Percentiles rank a stretch among this genome's conserved stretches.
These are phyloP conservation scores for Psammodynastes pulverulentus DNA, from an alignment of 2,113 vertebrate genomes.

Conservation along the genomic window DNA sequence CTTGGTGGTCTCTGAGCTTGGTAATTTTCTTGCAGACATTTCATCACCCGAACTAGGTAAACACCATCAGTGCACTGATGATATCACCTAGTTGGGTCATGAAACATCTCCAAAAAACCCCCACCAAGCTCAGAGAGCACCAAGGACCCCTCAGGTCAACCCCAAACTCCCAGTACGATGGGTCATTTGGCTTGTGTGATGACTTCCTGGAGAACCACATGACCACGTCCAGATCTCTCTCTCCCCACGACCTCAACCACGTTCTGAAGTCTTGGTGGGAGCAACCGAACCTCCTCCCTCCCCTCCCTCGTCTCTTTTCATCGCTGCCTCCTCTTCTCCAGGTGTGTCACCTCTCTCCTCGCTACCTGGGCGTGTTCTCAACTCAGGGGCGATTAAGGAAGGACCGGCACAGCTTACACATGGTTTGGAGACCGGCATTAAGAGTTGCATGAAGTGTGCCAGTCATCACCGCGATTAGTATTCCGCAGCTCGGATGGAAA, in stretches of 20 bases:
- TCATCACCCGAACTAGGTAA: no score
- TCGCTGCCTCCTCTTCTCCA: rapidly evolving
- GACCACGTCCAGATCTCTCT: no score
- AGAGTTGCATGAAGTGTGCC: rapidly evolving
- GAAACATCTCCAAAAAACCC: no score
- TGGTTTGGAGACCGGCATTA: neutral
- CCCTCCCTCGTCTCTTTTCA: neutral
- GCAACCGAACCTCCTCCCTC: neutral
- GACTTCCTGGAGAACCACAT: neutral
- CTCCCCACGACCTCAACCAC: neutral
- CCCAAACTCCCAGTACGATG: no score
- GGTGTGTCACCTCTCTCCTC: neutral
- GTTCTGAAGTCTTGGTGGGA: neutral
- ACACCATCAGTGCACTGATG: no score
- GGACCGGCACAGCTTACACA: rapidly evolving
- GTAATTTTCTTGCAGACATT: no score
- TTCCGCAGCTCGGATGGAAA: conserved; percentile 18
- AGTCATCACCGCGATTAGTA: neutral
- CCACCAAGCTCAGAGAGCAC: neutral
- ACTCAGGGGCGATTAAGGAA: rapidly evolving
- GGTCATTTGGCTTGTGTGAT: neutral
- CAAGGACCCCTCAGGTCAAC: neutral
- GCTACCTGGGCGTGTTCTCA: neutral
- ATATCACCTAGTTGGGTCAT: neutral
- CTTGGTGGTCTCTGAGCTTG: no score